Conservation (phyloP, 2,797 vertebrate species). For the Anniella stebbinsi region DNA sequence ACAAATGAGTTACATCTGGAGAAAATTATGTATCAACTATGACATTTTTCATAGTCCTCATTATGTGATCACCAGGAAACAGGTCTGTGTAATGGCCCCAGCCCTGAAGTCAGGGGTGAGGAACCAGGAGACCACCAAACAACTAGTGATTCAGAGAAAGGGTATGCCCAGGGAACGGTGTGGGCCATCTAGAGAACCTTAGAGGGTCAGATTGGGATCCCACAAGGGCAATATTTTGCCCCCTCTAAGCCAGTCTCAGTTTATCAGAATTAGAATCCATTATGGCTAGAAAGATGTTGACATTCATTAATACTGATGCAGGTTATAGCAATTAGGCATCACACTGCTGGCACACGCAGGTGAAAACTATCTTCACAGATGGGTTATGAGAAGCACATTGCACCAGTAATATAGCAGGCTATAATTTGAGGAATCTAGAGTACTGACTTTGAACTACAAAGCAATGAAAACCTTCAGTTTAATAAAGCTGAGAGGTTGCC, state of each 20-base stretch:
- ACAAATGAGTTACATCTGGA: slow-evolving; percentile 44
- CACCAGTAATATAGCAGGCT: neutral
- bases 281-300: neutral
- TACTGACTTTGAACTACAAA: neutral
- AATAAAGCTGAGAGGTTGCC: neutral
- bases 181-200: too few relatives aligned
- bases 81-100: neutral
- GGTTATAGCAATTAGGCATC: slow-evolving; percentile 1
- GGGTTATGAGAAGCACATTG: neutral
- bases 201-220: too few relatives aligned
- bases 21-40: slow-evolving; percentile 25
- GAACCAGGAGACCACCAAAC: too few relatives aligned
- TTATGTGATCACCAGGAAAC: neutral
- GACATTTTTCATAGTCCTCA: neutral
- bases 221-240: too few relatives aligned
- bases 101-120: too few relatives aligned
- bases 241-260: neutral
- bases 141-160: too few relatives aligned
- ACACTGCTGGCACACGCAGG: too few relatives aligned
- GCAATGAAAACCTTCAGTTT: neutral
- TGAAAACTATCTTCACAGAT: neutral
- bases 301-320: slow-evolving; percentile 22
- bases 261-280: slow-evolving; percentile 29
- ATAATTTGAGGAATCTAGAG: neutral
- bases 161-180: too few relatives aligned